Conservation (phyloP, 2,797 vertebrate genomes). For the Brotula barbata region DNA sequence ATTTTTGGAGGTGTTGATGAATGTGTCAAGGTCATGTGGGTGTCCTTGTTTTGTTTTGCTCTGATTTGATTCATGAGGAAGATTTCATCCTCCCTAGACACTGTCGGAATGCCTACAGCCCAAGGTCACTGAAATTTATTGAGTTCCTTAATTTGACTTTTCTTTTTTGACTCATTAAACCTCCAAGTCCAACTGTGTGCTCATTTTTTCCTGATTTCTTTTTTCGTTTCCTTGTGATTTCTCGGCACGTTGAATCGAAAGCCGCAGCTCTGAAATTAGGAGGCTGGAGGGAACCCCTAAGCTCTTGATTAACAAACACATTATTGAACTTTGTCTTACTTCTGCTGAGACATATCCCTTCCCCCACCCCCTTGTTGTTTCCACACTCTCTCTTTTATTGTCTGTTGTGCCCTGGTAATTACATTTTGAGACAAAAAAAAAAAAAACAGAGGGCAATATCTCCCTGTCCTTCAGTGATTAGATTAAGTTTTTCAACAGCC, state of each 20-base stretch:
- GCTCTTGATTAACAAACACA: slow-evolving; percentile 59
- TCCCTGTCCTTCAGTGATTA: slow-evolving; percentile 76
- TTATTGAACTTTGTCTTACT: slow-evolving; percentile 41
- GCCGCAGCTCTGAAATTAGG: slow-evolving; percentile 19
- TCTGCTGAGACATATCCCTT: slow-evolving; percentile 26
- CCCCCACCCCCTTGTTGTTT: slow-evolving; percentile 19
- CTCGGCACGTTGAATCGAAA: slow-evolving; percentile 10
- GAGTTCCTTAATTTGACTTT: slow-evolving; percentile 43
- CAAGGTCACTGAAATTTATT: slow-evolving; percentile 52
- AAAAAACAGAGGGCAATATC: slow-evolving; percentile 74
- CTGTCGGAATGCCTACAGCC: slow-evolving; percentile 27
- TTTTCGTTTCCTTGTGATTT: slow-evolving; percentile 28
- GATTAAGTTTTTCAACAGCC: slow-evolving; percentile 61
- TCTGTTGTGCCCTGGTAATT: slow-evolving; percentile 33
- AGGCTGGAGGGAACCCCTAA: slow-evolving; percentile 43
- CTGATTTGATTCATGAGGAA: slow-evolving; percentile 30
- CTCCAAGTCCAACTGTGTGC: slow-evolving; percentile 15
- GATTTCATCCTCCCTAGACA: slow-evolving; percentile 27
- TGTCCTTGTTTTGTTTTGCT: slow-evolving; percentile 33
- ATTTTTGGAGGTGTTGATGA: slow-evolving; percentile 39
- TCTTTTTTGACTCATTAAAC: slow-evolving; percentile 40
- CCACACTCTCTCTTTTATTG: slow-evolving; percentile 15
- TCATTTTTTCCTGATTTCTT: slow-evolving; percentile 1
- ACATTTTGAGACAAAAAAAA: slow-evolving; percentile 8
- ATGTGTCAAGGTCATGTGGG: slow-evolving; percentile 47